Conservation (phyloP, 1,140 invertebrate species). For the Dinoponera quadriceps region DNA sequence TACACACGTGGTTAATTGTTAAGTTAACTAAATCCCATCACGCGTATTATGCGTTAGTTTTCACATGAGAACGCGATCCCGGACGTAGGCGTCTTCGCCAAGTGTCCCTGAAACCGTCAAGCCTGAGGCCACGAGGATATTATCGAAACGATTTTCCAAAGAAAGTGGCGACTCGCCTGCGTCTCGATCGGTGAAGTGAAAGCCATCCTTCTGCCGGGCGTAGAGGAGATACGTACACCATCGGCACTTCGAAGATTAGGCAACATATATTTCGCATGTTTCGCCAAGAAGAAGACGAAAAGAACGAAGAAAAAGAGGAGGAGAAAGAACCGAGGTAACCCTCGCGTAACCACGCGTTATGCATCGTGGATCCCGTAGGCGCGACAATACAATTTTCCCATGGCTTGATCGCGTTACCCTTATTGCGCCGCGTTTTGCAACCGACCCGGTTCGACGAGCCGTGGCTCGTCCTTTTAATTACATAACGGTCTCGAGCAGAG, state of each 20-base stretch:
- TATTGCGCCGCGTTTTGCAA: constrained; percentile 14
- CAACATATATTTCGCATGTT: constrained; percentile 1
- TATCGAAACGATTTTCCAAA: constrained; percentile 35
- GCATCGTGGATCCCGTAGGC: neutral
- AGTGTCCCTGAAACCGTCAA: neutral
- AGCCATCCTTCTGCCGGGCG: constrained; percentile 12
- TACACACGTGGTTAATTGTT: no score
- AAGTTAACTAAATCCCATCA: no score
- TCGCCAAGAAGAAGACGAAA: neutral
- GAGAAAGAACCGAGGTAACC: neutral
- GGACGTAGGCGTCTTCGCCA: neutral
- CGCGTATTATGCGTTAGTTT: no score
- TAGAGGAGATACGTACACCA: neutral
- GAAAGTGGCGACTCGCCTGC: neutral
- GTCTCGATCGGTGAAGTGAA: constrained; percentile 21
- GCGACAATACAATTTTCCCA: constrained; percentile 1
- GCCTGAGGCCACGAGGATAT: neutral
- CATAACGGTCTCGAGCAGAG: neutral
- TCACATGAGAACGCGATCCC: no score
- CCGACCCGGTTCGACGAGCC: neutral
- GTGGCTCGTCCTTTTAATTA: constrained; percentile 16
- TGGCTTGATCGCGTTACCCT: constrained; percentile 1
- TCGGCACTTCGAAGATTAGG: constrained; percentile 29
- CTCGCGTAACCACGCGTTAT: neutral
- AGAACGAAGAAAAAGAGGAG: neutral